Conservation (phyloP, 2,797 vertebrate species). For the Schizothorax lantsangensis region DNA sequence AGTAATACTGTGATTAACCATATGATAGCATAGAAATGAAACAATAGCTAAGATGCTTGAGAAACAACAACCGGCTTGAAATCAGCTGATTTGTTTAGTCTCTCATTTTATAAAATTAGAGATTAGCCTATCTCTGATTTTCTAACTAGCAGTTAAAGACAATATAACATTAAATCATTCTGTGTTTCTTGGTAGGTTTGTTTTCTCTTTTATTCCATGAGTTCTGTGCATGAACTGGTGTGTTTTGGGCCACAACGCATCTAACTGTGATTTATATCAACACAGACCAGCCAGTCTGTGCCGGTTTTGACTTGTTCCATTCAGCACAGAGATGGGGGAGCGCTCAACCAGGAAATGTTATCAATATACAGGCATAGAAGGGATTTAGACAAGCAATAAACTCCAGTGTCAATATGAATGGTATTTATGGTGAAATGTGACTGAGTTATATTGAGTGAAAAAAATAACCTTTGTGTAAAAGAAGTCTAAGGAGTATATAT, state of each 20-base stretch:
- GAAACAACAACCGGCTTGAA: not conserved
- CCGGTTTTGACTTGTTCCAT: slow-evolving; percentile 38
- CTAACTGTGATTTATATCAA: not conserved
- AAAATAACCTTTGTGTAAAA: not conserved
- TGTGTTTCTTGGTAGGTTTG: not conserved
- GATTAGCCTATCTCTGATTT: not conserved
- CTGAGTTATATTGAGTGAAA: not conserved
- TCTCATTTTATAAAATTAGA: not conserved
- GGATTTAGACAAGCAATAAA: slow-evolving; percentile 26
- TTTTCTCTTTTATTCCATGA: not conserved
- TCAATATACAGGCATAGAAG: not conserved
- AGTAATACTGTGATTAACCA: not conserved
- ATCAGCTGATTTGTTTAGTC: not conserved
- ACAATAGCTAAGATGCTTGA: not conserved
- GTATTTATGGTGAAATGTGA: not conserved
- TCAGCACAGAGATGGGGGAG: not conserved
- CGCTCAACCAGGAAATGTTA: not conserved
- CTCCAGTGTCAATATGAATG: not conserved
- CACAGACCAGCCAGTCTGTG: slow-evolving; percentile 18
- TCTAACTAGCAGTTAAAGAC: not conserved
- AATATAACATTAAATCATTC: not conserved
- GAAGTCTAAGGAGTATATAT: not conserved
- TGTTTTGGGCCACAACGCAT: not conserved
- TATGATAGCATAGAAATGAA: not conserved
- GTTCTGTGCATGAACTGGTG: not conserved